Evolutionary conservation across 2,113 vertebrate genomes (phyloP), one percentile per base, ranked within the genome.

Genomic region (Psephotus haematonotus): DNA sequence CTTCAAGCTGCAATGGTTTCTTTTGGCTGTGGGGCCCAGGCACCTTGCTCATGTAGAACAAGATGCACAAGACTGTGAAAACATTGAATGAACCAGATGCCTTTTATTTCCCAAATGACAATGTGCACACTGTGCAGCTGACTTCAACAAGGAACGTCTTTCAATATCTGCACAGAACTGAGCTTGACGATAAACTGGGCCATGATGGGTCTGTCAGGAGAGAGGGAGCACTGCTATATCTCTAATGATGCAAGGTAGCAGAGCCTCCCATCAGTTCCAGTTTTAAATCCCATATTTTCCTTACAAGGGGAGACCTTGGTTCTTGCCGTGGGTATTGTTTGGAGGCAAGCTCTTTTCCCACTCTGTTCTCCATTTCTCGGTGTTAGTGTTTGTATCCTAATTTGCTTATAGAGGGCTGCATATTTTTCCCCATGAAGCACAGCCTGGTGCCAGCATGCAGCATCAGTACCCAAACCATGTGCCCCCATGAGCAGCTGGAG

Each of bases 381-480:
- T 93, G 43, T 89, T 93, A 55, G 29, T 88, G 68, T 86, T 93
- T 88, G 50, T 60, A 70, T 53, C 75, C 44, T 94, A 72, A 87
- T 89, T 86, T 84, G 35, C 72, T 86, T 88, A 89, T 31, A 59
- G 57, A 93, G 10, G 28, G 29, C 41, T 78, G 50, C 65, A 70
- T 83, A 70, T 62, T 89, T 90, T 80, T 28, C 28, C 53, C 14
- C 1, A 2, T 74, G 79, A 86, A 93, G 83, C 64, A 53, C 39
- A 68, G 7, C 55, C 25, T 87, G 33, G 6, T 92, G 79, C 64
- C 82, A 95, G 46, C 37, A 22, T 29, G 13, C 19, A 86, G 63
- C 46, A 63, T 74, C 83, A 88, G 68, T 85, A 49, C 49, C 37
- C 50, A 74, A 79, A 60, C 47, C 44, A 27, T 2, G 1, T 80